These are phyloP conservation scores for Oncorhynchus tshawytscha DNA, from an alignment of 2,113 vertebrate species.

Conservation along the genomic window DNA sequence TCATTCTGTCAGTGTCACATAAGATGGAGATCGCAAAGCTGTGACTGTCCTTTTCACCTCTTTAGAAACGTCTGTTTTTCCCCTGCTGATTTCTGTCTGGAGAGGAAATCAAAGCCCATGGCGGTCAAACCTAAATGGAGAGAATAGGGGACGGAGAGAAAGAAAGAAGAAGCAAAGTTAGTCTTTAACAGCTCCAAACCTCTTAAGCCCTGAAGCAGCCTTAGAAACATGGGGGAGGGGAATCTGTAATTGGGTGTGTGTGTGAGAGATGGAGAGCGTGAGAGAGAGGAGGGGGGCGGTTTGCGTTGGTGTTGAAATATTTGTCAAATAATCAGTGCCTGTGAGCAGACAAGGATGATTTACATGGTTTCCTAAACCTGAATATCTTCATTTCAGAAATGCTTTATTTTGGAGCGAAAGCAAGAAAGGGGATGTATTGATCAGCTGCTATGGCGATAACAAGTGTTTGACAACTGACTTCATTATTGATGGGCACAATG, in stretches of 20 bases:
- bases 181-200: constrained; percentile 17
- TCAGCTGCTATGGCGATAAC: constrained; percentile 50
- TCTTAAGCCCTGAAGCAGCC: constrained; percentile 45
- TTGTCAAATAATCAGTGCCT: constrained; percentile 62
- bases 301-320: constrained; percentile 71
- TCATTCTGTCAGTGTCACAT: background rate
- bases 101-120: constrained; percentile 22
- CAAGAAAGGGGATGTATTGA: constrained; percentile 33
- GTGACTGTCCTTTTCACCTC: constrained; percentile 18
- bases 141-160: constrained; percentile 31
- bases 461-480: constrained; percentile 56
- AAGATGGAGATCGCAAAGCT: background rate
- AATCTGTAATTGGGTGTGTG: constrained; percentile 29
- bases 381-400: constrained; percentile 45
- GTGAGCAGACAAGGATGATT: constrained; percentile 72
- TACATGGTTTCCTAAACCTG: constrained; percentile 36
- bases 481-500: constrained; percentile 50
- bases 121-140: constrained; percentile 55
- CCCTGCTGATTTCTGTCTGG: constrained; percentile 16
- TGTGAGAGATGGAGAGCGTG: constrained; percentile 29
- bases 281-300: constrained; percentile 49
- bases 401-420: constrained; percentile 22
- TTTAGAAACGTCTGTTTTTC: constrained; percentile 48
- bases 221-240: constrained; percentile 33
- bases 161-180: constrained; percentile 20